Percentiles rank a stretch among this genome's conserved stretches.
These are phyloP conservation scores for Entomobrya multifasciata DNA, from an alignment of 2,888 invertebrate genomes.

Conservation along the genomic window DNA sequence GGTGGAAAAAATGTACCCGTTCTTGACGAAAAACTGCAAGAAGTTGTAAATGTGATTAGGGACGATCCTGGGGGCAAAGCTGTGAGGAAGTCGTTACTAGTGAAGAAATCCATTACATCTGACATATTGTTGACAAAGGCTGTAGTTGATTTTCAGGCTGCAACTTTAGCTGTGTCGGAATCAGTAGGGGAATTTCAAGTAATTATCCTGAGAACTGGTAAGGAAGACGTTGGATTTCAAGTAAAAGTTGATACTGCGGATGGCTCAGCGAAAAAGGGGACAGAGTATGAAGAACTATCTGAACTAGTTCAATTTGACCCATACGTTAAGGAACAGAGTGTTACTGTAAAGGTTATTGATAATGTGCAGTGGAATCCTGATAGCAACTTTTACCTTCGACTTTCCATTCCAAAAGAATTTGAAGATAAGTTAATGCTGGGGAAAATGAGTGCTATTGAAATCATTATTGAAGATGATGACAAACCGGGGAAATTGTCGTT, in stretches of 20 bases:
- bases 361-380: constrained; percentile 85
- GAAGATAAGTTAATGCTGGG: constrained; percentile 81
- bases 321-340: constrained; percentile 22
- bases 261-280: constrained; percentile 81
- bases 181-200: constrained; percentile 82
- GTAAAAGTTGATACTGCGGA: constrained; percentile 84
- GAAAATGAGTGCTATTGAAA: constrained; percentile 83
- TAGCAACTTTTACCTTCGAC: constrained; percentile 84
- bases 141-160: constrained; percentile 83
- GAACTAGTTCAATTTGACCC: constrained; percentile 52
- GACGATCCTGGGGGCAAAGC: neutral
- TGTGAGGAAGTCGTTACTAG: neutral
- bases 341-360: constrained; percentile 81
- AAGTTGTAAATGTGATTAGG: constrained; percentile 80
- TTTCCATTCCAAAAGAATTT: constrained; percentile 80
- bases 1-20: constrained; percentile 81
- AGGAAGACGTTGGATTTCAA: constrained; percentile 81
- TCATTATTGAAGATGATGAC: constrained; percentile 84
- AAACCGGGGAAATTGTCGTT: constrained; percentile 84
- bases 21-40: constrained; percentile 82
- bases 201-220: constrained; percentile 82
- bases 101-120: neutral
- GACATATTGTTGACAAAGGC: constrained; percentile 78
- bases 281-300: constrained; percentile 30
- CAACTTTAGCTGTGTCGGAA: constrained; percentile 83